A percentile compares a stretch with the other conserved stretches of the same genome.
Evolutionary conservation across 1,140 invertebrate species (phyloP).

Genomic region (Cotesia typhae): DNA sequence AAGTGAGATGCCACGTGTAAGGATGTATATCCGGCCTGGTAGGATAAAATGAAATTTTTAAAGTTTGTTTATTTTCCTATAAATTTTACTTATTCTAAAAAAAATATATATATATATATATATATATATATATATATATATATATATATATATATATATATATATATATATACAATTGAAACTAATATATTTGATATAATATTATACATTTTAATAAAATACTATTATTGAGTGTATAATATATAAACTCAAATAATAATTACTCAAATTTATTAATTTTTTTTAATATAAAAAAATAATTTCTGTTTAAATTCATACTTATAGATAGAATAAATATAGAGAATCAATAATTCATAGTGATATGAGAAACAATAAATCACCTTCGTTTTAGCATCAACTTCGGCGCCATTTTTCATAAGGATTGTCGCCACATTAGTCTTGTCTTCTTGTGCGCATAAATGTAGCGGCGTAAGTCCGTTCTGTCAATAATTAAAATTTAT

Average conservation of each 20-base stretch:
- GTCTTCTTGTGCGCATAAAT: constrained; percentile 93
- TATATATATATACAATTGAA: neutral
- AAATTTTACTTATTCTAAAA: constrained; percentile 4
- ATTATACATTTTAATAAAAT: too few species aligned
- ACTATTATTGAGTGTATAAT: too few species aligned
- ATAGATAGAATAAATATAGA: constrained; percentile 4
- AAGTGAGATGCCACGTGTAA: constrained; percentile 97
- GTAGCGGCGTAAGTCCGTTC: constrained; percentile 90
- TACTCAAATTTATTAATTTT: constrained; percentile 22
- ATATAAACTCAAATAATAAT: too few species aligned
- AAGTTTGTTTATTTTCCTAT: neutral
- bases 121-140: too few species aligned
- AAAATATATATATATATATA: neutral
- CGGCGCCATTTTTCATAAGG: constrained; percentile 82
- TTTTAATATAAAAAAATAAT: constrained; percentile 7
- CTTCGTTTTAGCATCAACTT: constrained; percentile 84
- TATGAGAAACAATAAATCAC: constrained; percentile 50
- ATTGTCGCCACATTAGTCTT: constrained; percentile 86
- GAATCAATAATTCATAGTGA: neutral
- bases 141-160: too few species aligned
- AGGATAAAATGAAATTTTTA: constrained; percentile 19
- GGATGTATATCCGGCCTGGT: constrained; percentile 92
- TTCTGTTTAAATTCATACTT: neutral
- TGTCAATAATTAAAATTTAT: constrained; percentile 47
- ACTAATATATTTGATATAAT: neutral